These are phyloP conservation scores for Falcaria lacertinaria DNA, from an alignment of 2,888 invertebrate genomes.

Conservation along the genomic window DNA sequence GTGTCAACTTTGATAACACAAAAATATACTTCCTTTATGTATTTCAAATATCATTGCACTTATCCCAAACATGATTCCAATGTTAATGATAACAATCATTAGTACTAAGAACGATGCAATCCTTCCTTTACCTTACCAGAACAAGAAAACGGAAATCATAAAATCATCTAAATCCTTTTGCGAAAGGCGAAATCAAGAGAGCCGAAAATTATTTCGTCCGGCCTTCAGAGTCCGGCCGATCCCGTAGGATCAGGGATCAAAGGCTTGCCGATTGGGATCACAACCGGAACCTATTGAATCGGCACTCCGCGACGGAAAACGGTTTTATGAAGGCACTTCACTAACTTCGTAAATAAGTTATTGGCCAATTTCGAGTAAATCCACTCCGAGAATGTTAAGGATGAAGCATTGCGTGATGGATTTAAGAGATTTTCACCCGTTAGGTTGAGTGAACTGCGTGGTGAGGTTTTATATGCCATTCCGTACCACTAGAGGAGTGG, in stretches of 20 bases:
- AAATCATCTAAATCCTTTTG: not conserved
- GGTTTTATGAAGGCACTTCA: not conserved
- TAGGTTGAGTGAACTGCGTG: not conserved
- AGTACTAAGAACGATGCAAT: not conserved
- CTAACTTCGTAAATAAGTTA: not conserved
- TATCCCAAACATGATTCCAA: too few species aligned
- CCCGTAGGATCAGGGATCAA: conserved; percentile 1
- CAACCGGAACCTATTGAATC: conserved; percentile 1
- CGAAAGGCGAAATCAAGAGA: not conserved
- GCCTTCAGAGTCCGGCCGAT: not conserved
- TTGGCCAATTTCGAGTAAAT: not conserved
- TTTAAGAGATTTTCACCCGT: not conserved
- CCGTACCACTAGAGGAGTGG: too few species aligned
- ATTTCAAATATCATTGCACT: too few species aligned
- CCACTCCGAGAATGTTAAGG: not conserved
- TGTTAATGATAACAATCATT: too few species aligned
- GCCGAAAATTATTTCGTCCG: not conserved
- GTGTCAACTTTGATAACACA: too few species aligned
- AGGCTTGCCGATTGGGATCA: not conserved
- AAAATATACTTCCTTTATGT: too few species aligned
- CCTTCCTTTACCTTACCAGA: not conserved
- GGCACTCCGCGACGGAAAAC: not conserved
- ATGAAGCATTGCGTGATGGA: not conserved
- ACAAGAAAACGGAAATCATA: not conserved
- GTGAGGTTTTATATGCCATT: too few species aligned